A percentile compares a stretch with the other conserved stretches of the same genome.
Evolutionary conservation across 2,888 invertebrate genomes (phyloP).

Genomic region (Mactromeris polynyma): DNA sequence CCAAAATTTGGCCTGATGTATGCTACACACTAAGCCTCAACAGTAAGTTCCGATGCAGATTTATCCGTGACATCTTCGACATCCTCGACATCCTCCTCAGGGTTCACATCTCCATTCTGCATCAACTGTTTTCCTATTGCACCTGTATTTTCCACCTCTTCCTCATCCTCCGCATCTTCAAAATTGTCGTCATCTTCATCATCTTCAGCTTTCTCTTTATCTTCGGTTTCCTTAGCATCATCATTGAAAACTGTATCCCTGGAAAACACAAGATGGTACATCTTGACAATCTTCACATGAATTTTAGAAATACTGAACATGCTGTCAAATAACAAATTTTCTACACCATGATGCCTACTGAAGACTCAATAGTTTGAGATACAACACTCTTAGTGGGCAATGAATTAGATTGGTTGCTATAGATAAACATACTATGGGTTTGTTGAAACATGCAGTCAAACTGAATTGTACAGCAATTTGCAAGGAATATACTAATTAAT

Average conservation of each 20-base stretch:
- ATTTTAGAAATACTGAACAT: background rate
- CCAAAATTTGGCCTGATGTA: slow-evolving; percentile 43
- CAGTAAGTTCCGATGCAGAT: slow-evolving; percentile 70
- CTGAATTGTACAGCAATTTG: no score
- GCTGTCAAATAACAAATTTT: no score
- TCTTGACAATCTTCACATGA: background rate
- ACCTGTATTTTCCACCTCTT: slow-evolving; percentile 67
- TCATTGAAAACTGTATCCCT: background rate
- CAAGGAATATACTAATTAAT: no score
- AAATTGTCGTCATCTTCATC: slow-evolving; percentile 68
- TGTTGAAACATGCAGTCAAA: no score
- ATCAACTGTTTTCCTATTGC: slow-evolving; percentile 62
- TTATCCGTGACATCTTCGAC: slow-evolving; percentile 77
- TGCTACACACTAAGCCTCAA: slow-evolving; percentile 46
- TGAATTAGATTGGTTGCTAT: no score
- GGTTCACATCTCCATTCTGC: slow-evolving; percentile 73
- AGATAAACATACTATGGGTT: no score
- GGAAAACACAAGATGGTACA: background rate
- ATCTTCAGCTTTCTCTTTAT: slow-evolving; percentile 58
- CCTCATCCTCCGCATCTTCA: slow-evolving; percentile 75
- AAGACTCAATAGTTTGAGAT: no score
- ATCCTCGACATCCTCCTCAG: slow-evolving; percentile 77
- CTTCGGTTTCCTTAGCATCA: background rate
- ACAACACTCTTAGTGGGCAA: no score
- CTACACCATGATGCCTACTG: no score